These are phyloP conservation scores for Machaerirhynchus nigripectus DNA, from an alignment of 2,113 vertebrate genomes.

Conservation along the genomic window DNA sequence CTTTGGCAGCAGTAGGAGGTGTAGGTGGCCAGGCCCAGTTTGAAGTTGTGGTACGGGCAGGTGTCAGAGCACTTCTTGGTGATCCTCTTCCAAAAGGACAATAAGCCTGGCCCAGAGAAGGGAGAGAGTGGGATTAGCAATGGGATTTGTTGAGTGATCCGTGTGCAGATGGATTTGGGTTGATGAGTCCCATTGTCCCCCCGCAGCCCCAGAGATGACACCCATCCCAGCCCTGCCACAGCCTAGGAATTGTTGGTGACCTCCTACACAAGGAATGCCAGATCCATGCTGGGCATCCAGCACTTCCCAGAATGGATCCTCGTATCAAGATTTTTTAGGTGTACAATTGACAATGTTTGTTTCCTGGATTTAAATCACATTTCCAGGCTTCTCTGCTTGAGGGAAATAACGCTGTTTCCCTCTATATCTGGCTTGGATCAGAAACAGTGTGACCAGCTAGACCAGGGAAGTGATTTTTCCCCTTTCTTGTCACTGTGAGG, in stretches of 20 bases:
- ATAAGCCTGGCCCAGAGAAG: background rate
- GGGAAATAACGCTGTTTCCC: background rate
- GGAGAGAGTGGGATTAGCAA: background rate
- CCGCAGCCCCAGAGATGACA: background rate
- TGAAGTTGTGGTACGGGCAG: constrained; percentile 45
- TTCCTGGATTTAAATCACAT: background rate
- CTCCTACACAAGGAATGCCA: background rate
- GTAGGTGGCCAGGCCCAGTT: constrained; percentile 35
- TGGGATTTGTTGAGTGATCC: background rate
- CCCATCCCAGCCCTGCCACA: background rate
- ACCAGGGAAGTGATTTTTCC: background rate
- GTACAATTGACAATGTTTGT: accelerated
- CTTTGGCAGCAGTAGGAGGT: constrained; percentile 42
- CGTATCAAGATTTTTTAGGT: background rate
- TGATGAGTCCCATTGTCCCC: background rate
- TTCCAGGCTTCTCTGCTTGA: background rate
- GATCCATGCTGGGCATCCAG: background rate
- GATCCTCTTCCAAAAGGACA: constrained; percentile 48
- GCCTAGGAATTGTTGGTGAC: background rate
- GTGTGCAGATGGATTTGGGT: no score
- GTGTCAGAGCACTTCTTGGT: constrained; percentile 55
- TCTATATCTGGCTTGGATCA: background rate
- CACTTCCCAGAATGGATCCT: background rate
- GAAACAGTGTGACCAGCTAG: background rate
- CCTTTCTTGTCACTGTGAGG: background rate